phyloP scores from a whole-genome alignment of 1,140 invertebrate species.

The Drosophila virilis region DNA sequence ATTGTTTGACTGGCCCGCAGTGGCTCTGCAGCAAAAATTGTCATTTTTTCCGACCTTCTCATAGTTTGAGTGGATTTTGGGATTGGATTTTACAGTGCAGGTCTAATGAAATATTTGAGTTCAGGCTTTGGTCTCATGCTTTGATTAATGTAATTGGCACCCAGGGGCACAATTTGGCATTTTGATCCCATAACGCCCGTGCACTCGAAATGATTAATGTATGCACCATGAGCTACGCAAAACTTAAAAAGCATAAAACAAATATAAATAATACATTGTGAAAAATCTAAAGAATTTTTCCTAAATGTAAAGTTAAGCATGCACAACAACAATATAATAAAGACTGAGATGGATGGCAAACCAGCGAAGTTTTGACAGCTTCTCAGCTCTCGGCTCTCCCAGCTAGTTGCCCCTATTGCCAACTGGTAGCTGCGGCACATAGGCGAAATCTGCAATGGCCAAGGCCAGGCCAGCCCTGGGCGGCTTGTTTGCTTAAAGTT shows the following conservation, averaged over 20 bases:
- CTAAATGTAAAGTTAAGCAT: conserved; percentile 46
- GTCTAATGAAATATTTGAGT: conserved; percentile 69
- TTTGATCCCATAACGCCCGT: conserved; percentile 34
- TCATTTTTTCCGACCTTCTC: conserved; percentile 57
- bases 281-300: conserved; percentile 26
- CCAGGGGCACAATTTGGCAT: conserved; percentile 55
- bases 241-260: conserved; percentile 39
- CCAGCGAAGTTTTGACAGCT: conserved; percentile 40
- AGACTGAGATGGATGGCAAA: conserved; percentile 38
- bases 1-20: conserved; percentile 22
- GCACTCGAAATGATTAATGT: conserved; percentile 72
- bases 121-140: conserved; percentile 50
- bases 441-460: conserved; percentile 18
- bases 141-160: conserved; percentile 78
- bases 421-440: neutral
- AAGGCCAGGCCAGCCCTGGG: conserved; percentile 24
- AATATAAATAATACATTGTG: conserved; percentile 19
- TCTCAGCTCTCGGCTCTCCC: neutral
- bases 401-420: conserved; percentile 12
- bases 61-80: conserved; percentile 39
- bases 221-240: conserved; percentile 13
- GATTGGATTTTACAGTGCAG: conserved; percentile 11
- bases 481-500: conserved; percentile 69
- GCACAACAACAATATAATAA: conserved; percentile 30
- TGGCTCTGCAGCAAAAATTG: conserved; percentile 47